A percentile compares a stretch with the other conserved stretches of the same genome.
Conservation (phyloP, 2,113 vertebrate species). For the Bubo blakistoni region DNA sequence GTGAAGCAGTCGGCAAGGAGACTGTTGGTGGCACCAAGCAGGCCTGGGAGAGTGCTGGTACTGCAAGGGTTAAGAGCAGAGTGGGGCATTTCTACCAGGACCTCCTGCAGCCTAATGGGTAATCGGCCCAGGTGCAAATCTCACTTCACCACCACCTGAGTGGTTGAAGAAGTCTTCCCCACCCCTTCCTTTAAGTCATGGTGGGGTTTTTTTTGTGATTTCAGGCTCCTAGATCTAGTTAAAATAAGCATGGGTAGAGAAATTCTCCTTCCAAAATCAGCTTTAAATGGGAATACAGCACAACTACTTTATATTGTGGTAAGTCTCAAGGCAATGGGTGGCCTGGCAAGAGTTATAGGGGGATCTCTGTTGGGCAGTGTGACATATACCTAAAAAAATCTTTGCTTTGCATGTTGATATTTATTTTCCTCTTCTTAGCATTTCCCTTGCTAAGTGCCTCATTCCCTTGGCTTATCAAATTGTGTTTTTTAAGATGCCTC, state of each 20-base stretch:
- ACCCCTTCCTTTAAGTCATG: not conserved
- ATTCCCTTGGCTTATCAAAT: accelerated
- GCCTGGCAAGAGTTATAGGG: accelerated
- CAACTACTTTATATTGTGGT: not conserved
- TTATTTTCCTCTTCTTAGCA: not conserved
- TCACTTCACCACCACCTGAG: not conserved
- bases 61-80: not conserved
- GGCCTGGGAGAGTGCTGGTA: not conserved
- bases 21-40: not conserved
- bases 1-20: not conserved
- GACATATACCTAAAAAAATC: not conserved
- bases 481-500: not conserved
- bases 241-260: not conserved
- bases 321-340: not conserved
- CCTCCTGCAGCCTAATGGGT: not conserved
- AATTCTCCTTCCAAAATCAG: not conserved
- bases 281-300: not conserved
- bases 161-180: not conserved
- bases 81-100: not conserved
- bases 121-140: not conserved
- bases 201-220: not conserved
- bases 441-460: not conserved
- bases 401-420: not conserved
- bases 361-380: not conserved
- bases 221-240: not conserved